phyloP scores from a whole-genome alignment of 2,888 invertebrate genomes.

The Brachypalpus laphriformis region DNA sequence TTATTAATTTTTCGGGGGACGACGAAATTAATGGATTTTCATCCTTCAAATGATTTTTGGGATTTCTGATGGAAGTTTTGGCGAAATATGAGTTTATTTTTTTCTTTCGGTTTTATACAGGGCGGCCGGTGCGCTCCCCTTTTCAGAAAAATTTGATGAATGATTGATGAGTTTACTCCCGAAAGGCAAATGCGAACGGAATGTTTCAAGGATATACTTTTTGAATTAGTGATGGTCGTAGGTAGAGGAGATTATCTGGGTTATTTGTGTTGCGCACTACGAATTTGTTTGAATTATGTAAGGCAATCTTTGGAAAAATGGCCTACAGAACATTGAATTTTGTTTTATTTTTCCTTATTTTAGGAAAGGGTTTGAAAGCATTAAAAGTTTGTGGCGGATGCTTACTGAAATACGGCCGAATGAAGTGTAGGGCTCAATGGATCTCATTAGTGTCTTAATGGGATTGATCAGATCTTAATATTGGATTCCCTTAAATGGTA shows the following conservation, averaged over 20 bases:
- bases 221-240: neutral
- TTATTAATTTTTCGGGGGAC: constrained; percentile 57
- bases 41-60: constrained; percentile 50
- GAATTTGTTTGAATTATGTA: constrained; percentile 63
- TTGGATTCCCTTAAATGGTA: neutral
- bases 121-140: neutral
- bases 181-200: constrained; percentile 28
- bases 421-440: neutral
- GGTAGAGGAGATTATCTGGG: constrained; percentile 37
- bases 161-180: constrained; percentile 62
- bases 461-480: constrained; percentile 1
- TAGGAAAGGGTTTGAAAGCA: neutral
- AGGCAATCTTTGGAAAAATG: constrained; percentile 58
- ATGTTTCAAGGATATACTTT: constrained; percentile 31
- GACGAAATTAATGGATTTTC: constrained; percentile 68
- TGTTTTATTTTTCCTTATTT: neutral
- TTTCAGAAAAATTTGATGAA: constrained; percentile 57
- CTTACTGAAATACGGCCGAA: neutral
- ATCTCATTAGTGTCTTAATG: constrained; percentile 4
- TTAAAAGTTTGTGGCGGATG: neutral
- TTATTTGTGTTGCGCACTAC: constrained; percentile 44
- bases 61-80: constrained; percentile 28
- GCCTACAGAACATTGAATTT: neutral
- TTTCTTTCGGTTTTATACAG: neutral
- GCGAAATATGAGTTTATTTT: constrained; percentile 34